Evolutionary conservation across 2,888 invertebrate species (phyloP).

Genomic region (Scaptomyza parva): DNA sequence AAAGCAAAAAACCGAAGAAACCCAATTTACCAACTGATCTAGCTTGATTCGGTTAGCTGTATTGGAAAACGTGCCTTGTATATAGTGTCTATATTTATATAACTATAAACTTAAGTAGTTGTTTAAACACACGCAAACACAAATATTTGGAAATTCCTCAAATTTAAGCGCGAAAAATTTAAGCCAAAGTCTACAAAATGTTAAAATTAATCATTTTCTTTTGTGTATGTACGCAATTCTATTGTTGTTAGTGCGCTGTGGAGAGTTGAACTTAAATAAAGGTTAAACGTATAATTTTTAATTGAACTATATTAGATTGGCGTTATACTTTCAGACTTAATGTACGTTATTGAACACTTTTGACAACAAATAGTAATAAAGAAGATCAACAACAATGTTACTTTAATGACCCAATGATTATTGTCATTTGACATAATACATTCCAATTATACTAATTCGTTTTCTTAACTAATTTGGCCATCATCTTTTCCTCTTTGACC

Average conservation of each 20-base stretch:
- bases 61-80: constrained; percentile 57
- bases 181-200: constrained; percentile 64
- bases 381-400: neutral
- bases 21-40: neutral
- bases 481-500: constrained; percentile 88
- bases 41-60: constrained; percentile 24
- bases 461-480: constrained; percentile 86
- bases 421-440: constrained; percentile 9
- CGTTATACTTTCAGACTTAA: neutral
- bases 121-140: constrained; percentile 15
- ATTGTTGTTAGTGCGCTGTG: constrained; percentile 30
- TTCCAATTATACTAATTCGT: constrained; percentile 11
- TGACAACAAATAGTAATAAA: neutral
- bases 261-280: constrained; percentile 51
- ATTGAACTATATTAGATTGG: neutral
- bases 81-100: constrained; percentile 63
- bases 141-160: constrained; percentile 27
- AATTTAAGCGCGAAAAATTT: constrained; percentile 41
- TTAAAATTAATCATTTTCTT: constrained; percentile 29
- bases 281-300: constrained; percentile 21
- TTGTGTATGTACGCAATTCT: constrained; percentile 35
- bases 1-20: constrained; percentile 1
- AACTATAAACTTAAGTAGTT: constrained; percentile 40
- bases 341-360: too few relatives aligned
- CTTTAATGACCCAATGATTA: neutral